phyloP scores from a whole-genome alignment of 1,140 invertebrate species.

The Bombus consobrinus region DNA sequence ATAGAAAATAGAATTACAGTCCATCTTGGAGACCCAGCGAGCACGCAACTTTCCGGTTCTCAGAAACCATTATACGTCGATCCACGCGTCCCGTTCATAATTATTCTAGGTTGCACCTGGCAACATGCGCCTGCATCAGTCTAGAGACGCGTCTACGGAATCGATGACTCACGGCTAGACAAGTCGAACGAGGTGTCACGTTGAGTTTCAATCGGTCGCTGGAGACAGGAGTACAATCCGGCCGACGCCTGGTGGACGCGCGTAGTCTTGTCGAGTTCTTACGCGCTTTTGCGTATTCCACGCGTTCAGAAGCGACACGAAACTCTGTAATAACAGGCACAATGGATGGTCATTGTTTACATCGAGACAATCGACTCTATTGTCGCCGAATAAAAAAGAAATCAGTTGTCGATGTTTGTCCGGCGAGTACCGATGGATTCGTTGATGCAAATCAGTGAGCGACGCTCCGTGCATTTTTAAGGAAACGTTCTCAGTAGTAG shows the following conservation, averaged over 20 bases:
- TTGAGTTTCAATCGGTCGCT: conserved; percentile 38
- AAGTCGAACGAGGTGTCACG: conserved; percentile 40
- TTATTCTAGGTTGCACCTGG: conserved; percentile 47
- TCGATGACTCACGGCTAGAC: conserved; percentile 43
- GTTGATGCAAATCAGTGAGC: background rate
- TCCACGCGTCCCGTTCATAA: conserved; percentile 34
- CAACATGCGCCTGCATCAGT: conserved; percentile 2
- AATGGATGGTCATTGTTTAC: conserved; percentile 30
- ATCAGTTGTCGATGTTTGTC: conserved; percentile 32
- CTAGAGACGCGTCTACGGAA: conserved; percentile 18
- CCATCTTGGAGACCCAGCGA: background rate
- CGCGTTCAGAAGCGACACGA: background rate
- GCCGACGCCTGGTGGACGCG: conserved; percentile 4
- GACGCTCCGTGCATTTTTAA: conserved; percentile 14
- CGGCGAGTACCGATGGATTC: too few species aligned
- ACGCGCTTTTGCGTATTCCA: conserved; percentile 9
- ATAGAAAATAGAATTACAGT: background rate
- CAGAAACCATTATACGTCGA: background rate
- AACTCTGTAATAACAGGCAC: conserved; percentile 8
- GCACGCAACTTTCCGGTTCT: background rate
- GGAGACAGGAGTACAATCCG: background rate
- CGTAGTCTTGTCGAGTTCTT: conserved; percentile 18
- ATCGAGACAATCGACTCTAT: conserved; percentile 32
- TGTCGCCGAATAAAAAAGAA: conserved; percentile 6
- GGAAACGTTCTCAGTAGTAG: background rate